These are phyloP conservation scores for Erethizon dorsatum DNA, from an alignment of 2,797 vertebrate genomes.

Conservation along the genomic window DNA sequence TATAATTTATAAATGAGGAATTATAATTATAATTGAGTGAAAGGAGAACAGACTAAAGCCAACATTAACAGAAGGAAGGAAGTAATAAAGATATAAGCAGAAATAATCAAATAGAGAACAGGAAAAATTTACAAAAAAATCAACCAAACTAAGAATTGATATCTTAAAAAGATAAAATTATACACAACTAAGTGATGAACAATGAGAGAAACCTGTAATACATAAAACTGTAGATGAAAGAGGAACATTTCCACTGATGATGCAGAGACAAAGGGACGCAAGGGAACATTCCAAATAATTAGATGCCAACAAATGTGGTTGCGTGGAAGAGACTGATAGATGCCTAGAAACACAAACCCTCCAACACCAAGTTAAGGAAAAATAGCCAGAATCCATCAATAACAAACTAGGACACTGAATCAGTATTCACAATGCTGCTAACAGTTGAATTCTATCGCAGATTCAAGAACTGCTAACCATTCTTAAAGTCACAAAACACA, in stretches of 20 bases:
- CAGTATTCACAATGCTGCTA: background rate
- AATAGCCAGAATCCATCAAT: background rate
- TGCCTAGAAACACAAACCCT: background rate
- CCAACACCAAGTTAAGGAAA: background rate
- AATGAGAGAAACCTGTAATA: background rate
- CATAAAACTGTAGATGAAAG: background rate
- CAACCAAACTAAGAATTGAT: background rate
- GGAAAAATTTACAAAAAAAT: background rate
- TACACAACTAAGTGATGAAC: background rate
- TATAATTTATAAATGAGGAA: too few relatives aligned
- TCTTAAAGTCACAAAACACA: background rate
- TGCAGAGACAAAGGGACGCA: background rate
- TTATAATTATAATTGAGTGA: background rate
- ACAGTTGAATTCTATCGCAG: background rate
- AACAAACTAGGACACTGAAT: background rate
- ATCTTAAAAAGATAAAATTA: background rate
- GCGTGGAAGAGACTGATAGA: background rate
- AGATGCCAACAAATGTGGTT: background rate
- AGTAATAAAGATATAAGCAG: background rate
- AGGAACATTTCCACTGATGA: background rate
- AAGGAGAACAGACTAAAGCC: background rate
- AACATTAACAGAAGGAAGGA: background rate
- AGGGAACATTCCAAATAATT: background rate
- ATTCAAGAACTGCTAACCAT: background rate
- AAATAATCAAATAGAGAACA: background rate